Evolutionary conservation across 2,888 invertebrate genomes (phyloP).

Genomic region (Argyresthia goedartella): DNA sequence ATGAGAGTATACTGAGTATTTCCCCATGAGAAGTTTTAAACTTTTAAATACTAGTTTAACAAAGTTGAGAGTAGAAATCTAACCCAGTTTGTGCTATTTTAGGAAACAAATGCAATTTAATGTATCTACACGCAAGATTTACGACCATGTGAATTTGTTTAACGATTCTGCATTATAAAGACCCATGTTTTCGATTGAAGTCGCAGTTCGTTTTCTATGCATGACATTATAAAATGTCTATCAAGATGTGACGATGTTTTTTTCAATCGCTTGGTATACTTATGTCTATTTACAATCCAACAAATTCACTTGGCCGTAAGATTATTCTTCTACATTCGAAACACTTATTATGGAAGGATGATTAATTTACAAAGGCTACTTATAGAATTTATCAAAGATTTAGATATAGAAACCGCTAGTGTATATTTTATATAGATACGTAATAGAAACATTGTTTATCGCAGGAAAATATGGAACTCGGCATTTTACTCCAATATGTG

Average conservation of each 20-base stretch:
- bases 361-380: constrained; percentile 57
- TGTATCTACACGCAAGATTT: constrained; percentile 43
- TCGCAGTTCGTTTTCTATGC: too few relatives aligned
- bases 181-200: too few relatives aligned
- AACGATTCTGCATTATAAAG: too few relatives aligned
- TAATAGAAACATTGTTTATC: constrained; percentile 30
- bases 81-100: constrained; percentile 58
- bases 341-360: constrained; percentile 43
- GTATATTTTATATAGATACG: constrained; percentile 36
- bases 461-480: neutral
- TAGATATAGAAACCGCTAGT: constrained; percentile 55
- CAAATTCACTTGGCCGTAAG: neutral
- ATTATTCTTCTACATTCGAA: neutral
- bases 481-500: neutral
- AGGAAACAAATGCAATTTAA: constrained; percentile 63
- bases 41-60: constrained; percentile 3
- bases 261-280: too few relatives aligned
- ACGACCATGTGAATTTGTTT: constrained; percentile 14
- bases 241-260: too few relatives aligned
- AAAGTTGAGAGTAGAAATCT: constrained; percentile 31
- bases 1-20: constrained; percentile 22
- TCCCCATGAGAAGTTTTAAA: constrained; percentile 1
- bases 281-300: constrained; percentile 9
- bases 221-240: too few relatives aligned
- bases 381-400: constrained; percentile 44